Percentiles rank a stretch among this genome's conserved stretches.
phyloP scores from a whole-genome alignment of 2,888 invertebrate genomes.

The Galerucella calmariensis region DNA sequence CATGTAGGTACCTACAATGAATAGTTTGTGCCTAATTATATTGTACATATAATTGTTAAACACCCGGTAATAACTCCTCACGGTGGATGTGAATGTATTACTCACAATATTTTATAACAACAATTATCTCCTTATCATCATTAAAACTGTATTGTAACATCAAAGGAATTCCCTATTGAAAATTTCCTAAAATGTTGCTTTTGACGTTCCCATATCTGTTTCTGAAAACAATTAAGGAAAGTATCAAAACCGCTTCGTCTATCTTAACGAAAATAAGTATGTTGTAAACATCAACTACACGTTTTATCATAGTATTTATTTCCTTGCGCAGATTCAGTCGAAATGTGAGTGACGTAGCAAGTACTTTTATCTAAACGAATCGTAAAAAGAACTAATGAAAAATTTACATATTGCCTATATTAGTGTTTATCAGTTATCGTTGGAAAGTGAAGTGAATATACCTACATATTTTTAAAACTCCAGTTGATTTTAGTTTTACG shows the following conservation, averaged over 20 bases:
- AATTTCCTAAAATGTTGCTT: background rate
- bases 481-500: slow-evolving; percentile 1
- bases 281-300: background rate
- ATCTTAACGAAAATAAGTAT: background rate
- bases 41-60: too few species aligned
- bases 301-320: slow-evolving; percentile 5
- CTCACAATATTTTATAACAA: too few species aligned
- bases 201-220: background rate
- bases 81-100: too few species aligned
- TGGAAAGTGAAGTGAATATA: slow-evolving; percentile 4
- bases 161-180: background rate
- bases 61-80: too few species aligned
- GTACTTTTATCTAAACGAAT: slow-evolving; percentile 4
- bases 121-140: background rate
- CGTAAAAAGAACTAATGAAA: slow-evolving; percentile 11
- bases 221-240: background rate
- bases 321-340: slow-evolving; percentile 12
- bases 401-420: slow-evolving; percentile 8
- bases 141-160: background rate
- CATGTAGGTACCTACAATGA: too few species aligned
- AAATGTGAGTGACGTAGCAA: slow-evolving; percentile 7
- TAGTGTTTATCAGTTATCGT: slow-evolving; percentile 9
- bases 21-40: too few species aligned
- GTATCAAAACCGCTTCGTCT: slow-evolving; percentile 8
- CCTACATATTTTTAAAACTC: background rate